phyloP scores from a whole-genome alignment of 2,113 vertebrate genomes.

The Xenopus laevis region DNA sequence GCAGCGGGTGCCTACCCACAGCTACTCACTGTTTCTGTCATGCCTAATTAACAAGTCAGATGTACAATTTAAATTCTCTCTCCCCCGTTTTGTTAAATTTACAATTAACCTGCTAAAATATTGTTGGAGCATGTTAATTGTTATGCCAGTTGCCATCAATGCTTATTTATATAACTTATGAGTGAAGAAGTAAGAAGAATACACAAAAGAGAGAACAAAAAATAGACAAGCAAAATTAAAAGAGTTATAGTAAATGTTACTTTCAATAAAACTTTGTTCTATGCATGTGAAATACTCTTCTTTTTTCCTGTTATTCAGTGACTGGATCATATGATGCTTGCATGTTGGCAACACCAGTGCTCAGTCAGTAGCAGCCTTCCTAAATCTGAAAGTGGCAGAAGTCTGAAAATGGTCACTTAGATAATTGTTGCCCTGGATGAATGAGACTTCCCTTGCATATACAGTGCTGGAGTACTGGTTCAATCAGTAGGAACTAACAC shows the following conservation, averaged over 20 bases:
- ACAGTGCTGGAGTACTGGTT: too few relatives aligned
- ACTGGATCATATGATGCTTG: too few relatives aligned
- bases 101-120: constrained; percentile 99
- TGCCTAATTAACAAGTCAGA: constrained; percentile 99
- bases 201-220: constrained; percentile 35
- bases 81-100: constrained; percentile 49
- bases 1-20: constrained; percentile 91
- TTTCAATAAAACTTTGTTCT: too few relatives aligned
- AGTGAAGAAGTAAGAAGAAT: constrained; percentile 85
- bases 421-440: constrained; percentile 80
- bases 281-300: too few relatives aligned
- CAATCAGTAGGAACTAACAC: too few relatives aligned
- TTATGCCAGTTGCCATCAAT: constrained; percentile 99
- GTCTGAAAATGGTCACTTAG: constrained; percentile 65
- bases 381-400: constrained; percentile 77
- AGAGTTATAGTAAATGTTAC: too few relatives aligned
- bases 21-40: constrained; percentile 98
- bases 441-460: constrained; percentile 77
- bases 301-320: too few relatives aligned
- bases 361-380: constrained; percentile 71
- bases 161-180: constrained; percentile 99
- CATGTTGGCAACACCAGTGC: too few relatives aligned
- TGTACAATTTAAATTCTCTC: constrained; percentile 90
- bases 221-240: too few relatives aligned
- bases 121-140: constrained; percentile 98